Conservation (phyloP, 2,113 vertebrate species). For the Cebus imitator region DNA sequence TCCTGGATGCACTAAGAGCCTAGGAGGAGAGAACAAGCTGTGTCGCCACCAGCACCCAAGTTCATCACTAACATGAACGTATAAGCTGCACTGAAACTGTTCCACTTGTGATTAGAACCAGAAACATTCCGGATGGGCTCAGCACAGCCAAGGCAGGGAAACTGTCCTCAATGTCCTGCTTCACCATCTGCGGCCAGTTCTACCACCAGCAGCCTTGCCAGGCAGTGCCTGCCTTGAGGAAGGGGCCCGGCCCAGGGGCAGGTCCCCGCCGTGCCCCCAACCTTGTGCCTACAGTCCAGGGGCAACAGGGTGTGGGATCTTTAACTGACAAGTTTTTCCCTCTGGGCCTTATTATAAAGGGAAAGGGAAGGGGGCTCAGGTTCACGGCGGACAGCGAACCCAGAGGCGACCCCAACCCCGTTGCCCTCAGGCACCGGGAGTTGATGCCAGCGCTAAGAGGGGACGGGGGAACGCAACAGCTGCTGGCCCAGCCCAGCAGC, state of each 20-base stretch:
- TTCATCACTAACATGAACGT: too few relatives aligned
- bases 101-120: too few relatives aligned
- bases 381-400: neutral
- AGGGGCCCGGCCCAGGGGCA: neutral
- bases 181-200: neutral
- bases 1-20: too few relatives aligned
- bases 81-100: too few relatives aligned
- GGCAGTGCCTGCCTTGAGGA: neutral
- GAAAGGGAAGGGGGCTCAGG: neutral
- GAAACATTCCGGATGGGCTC: too few relatives aligned
- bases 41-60: too few relatives aligned
- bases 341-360: conserved; percentile 53
- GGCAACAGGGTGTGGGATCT: neutral
- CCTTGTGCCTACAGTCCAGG: neutral
- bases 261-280: neutral
- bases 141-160: too few relatives aligned
- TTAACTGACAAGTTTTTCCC: conserved; percentile 55
- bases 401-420: conserved; percentile 64
- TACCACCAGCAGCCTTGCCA: neutral
- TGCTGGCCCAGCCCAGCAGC: too few relatives aligned
- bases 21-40: too few relatives aligned
- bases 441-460: neutral
- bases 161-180: neutral
- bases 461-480: too few relatives aligned
- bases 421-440: neutral